Conservation (phyloP, 2,113 vertebrate genomes). For the Sinocyclocheilus grahami region DNA sequence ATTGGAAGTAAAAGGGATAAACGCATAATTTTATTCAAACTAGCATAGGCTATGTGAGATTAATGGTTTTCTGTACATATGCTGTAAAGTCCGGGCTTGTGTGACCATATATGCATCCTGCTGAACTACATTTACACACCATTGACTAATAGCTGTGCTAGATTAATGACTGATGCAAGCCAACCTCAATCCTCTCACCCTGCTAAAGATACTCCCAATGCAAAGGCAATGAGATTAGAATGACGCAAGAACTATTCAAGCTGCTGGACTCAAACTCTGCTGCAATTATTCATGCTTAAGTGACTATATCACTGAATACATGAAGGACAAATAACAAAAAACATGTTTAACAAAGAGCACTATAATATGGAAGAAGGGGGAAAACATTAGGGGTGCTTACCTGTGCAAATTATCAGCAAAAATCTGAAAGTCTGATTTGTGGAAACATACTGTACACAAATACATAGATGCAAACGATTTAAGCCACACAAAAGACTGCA, state of each 20-base stretch:
- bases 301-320: background rate
- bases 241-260: conserved; percentile 35
- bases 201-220: conserved; percentile 46
- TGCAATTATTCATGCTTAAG: background rate
- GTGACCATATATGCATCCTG: background rate
- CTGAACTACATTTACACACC: conserved; percentile 4
- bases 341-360: background rate
- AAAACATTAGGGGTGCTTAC: background rate
- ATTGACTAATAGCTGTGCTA: conserved; percentile 48
- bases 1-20: background rate
- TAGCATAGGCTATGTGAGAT: background rate
- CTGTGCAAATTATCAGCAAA: background rate
- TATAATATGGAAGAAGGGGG: too few species aligned
- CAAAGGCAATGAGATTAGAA: conserved; percentile 45
- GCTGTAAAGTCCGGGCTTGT: background rate
- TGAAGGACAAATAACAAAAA: background rate
- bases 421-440: background rate
- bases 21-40: background rate
- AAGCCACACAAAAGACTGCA: background rate
- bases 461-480: background rate
- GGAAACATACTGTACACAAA: background rate
- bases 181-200: conserved; percentile 65
- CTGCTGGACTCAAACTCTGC: conserved; percentile 17
- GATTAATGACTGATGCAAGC: conserved; percentile 59
- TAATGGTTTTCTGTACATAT: background rate